These are phyloP conservation scores for Hyposmocoma kahamanoa DNA, from an alignment of 1,140 invertebrate genomes.

Conservation along the genomic window DNA sequence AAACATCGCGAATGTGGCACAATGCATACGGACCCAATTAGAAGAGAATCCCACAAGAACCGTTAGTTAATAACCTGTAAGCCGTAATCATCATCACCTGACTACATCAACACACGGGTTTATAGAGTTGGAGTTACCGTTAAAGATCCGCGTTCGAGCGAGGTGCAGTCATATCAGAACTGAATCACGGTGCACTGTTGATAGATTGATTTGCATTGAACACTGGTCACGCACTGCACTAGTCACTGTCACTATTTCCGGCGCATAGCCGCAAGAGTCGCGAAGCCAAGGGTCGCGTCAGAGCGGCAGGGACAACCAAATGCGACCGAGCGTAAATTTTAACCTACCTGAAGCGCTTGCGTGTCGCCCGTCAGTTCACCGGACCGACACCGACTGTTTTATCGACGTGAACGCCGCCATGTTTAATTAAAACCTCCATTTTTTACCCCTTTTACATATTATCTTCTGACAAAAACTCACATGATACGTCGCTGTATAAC, in stretches of 20 bases:
- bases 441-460: too few relatives aligned
- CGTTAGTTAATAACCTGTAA: constrained; percentile 12
- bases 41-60: constrained; percentile 9
- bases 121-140: constrained; percentile 62
- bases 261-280: not conserved
- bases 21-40: constrained; percentile 17
- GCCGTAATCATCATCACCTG: constrained; percentile 43
- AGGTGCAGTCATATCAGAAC: constrained; percentile 12
- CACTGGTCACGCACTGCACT: constrained; percentile 2
- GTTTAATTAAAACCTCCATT: constrained; percentile 39
- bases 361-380: constrained; percentile 52
- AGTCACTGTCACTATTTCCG: not conserved
- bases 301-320: constrained; percentile 57
- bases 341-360: constrained; percentile 70
- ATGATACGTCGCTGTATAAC: too few relatives aligned
- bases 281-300: constrained; percentile 43
- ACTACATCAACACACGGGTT: constrained; percentile 53
- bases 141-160: constrained; percentile 56
- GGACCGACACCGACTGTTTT: constrained; percentile 44
- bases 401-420: constrained; percentile 48
- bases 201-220: constrained; percentile 45
- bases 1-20: constrained; percentile 23
- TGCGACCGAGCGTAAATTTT: constrained; percentile 65
- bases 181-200: constrained; percentile 37
- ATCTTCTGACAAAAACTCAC: too few relatives aligned